phyloP scores from a whole-genome alignment of 1,140 invertebrate species.

The Periplaneta americana region DNA sequence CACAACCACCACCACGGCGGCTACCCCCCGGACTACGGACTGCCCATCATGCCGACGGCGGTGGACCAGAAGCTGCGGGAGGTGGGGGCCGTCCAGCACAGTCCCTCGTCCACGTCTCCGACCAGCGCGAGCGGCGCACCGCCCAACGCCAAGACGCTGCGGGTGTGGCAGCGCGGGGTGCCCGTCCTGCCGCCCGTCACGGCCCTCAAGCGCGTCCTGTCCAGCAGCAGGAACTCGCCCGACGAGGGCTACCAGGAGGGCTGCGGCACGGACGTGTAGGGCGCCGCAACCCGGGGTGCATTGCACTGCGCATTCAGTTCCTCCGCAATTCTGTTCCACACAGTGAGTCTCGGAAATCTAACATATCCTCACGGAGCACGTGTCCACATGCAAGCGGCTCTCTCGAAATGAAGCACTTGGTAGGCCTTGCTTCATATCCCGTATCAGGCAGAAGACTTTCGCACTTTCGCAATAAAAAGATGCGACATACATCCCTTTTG shows the following conservation, averaged over 20 bases:
- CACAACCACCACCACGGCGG: conserved; percentile 24
- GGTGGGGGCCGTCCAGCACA: conserved; percentile 32
- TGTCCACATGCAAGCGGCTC: no score
- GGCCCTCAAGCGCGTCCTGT: conserved; percentile 69
- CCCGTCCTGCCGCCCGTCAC: conserved; percentile 77
- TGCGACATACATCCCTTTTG: no score
- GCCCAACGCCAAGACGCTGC: conserved; percentile 65
- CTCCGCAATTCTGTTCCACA: no score
- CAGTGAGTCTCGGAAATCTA: no score
- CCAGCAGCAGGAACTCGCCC: conserved; percentile 72
- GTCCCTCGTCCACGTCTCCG: conserved; percentile 28
- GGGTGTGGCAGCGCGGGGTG: conserved; percentile 79
- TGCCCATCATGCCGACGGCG: conserved; percentile 52
- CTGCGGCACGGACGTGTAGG: conserved; percentile 81
- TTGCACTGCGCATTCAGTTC: not conserved
- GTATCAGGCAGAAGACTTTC: no score
- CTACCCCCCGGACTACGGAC: conserved; percentile 73
- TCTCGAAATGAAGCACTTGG: no score
- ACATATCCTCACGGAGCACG: no score
- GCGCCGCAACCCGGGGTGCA: not conserved
- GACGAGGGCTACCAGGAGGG: conserved; percentile 90
- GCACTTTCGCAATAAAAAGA: no score
- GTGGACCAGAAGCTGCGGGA: conserved; percentile 20
- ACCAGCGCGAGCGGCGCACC: conserved; percentile 31
- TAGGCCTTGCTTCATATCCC: no score